These are phyloP conservation scores for Syrphus vitripennis DNA, from an alignment of 2,888 invertebrate genomes.

Conservation along the genomic window DNA sequence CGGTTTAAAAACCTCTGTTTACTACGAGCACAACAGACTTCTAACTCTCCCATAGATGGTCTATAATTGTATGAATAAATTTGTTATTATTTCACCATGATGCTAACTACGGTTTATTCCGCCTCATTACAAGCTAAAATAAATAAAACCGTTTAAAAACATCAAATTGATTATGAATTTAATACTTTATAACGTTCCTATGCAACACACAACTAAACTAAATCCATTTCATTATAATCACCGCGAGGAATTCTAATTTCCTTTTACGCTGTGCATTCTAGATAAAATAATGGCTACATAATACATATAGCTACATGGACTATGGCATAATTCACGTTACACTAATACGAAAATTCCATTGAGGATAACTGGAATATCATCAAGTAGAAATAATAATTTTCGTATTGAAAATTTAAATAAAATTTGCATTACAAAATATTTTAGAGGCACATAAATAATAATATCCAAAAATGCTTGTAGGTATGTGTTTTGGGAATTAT, in stretches of 20 bases:
- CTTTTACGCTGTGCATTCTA: neutral
- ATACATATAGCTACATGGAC: too few relatives aligned
- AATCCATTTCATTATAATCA: neutral
- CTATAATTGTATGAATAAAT: neutral
- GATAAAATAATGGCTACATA: neutral
- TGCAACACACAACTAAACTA: neutral
- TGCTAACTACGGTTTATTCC: neutral
- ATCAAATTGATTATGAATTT: slow-evolving; percentile 8
- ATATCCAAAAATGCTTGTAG: neutral
- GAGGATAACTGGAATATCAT: slow-evolving; percentile 30
- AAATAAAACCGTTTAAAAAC: slow-evolving; percentile 9
- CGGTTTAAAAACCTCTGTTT: neutral
- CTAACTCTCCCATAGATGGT: neutral
- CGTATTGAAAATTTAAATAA: neutral
- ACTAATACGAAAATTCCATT: slow-evolving; percentile 15
- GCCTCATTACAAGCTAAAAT: neutral
- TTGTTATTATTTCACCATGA: slow-evolving; percentile 15
- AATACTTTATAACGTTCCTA: neutral
- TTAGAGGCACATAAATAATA: neutral
- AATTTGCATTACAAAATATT: slow-evolving; percentile 31
- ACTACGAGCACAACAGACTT: neutral
- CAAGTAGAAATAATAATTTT: slow-evolving; percentile 24
- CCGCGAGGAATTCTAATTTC: slow-evolving; percentile 13
- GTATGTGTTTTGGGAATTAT: neutral
- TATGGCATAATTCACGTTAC: slow-evolving; percentile 12